Percentiles rank a stretch among this genome's conserved stretches.
Evolutionary conservation across 64 coral and sea anemone species (phyloP).

Genomic region (Pocillopora verrucosa): DNA sequence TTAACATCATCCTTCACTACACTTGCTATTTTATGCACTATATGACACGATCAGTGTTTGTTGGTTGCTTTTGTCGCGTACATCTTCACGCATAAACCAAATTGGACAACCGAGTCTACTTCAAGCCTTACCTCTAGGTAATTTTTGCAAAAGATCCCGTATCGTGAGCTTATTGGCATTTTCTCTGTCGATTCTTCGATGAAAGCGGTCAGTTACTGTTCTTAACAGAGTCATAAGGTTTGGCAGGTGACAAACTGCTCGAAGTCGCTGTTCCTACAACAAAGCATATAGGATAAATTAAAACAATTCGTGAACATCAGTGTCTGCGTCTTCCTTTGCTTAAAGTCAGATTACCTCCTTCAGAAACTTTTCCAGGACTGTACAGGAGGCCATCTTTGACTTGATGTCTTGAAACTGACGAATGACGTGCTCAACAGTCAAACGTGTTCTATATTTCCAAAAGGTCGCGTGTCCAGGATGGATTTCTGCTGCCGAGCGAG

Average conservation of each 20-base stretch:
- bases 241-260: conserved; percentile 65
- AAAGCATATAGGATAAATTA: not conserved
- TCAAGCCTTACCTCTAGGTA: not conserved
- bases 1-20: no score
- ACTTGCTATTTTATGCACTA: no score
- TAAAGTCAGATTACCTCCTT: not conserved
- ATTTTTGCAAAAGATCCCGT: not conserved
- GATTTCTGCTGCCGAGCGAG: not conserved
- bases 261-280: conserved; percentile 66
- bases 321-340: not conserved
- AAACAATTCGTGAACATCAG: not conserved
- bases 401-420: conserved; percentile 12
- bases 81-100: not conserved
- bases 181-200: conserved; percentile 70
- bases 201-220: conserved; percentile 58
- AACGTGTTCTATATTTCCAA: conserved; percentile 61
- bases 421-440: conserved; percentile 35
- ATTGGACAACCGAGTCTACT: not conserved
- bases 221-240: conserved; percentile 65
- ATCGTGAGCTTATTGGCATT: conserved; percentile 43
- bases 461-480: conserved; percentile 4
- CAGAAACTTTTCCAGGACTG: conserved; percentile 19
- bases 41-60: no score
- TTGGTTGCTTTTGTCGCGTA: not conserved
- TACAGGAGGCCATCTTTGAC: not conserved